A percentile compares a stretch with the other conserved stretches of the same genome.
These are phyloP conservation scores for Sylvia borin DNA, from an alignment of 2,797 vertebrate genomes.

Conservation along the genomic window DNA sequence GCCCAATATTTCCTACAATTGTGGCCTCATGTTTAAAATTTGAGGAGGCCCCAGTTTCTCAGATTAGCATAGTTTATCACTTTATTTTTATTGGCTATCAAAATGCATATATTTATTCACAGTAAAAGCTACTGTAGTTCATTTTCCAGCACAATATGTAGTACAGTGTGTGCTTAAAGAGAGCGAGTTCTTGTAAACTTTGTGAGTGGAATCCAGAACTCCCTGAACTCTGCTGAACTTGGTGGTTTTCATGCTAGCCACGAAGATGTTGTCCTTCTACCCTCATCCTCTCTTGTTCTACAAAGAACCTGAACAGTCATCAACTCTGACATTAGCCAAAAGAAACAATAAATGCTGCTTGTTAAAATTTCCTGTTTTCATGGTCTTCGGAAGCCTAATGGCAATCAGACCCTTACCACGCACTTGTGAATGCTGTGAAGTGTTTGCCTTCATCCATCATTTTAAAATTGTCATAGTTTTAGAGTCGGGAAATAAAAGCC, in stretches of 20 bases:
- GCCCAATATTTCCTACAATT: not conserved
- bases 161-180: not conserved
- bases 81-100: not conserved
- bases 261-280: not conserved
- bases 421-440: not conserved
- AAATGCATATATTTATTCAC: not conserved
- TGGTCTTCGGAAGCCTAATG: not conserved
- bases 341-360: not conserved
- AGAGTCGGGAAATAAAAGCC: slow-evolving; percentile 50
- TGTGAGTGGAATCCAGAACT: not conserved
- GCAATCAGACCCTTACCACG: not conserved
- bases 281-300: not conserved
- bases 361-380: not conserved
- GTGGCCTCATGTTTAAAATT: not conserved
- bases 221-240: not conserved
- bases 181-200: not conserved
- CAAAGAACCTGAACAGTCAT: not conserved
- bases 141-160: not conserved
- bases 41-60: not conserved
- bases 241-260: not conserved
- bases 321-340: not conserved
- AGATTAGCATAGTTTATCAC: not conserved
- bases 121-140: not conserved
- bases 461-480: not conserved
- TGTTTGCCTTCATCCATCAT: not conserved